Evolutionary conservation across 1,140 invertebrate species (phyloP), one percentile per base, ranked within the genome.

Genomic region (Rhagoletis pomonella): DNA sequence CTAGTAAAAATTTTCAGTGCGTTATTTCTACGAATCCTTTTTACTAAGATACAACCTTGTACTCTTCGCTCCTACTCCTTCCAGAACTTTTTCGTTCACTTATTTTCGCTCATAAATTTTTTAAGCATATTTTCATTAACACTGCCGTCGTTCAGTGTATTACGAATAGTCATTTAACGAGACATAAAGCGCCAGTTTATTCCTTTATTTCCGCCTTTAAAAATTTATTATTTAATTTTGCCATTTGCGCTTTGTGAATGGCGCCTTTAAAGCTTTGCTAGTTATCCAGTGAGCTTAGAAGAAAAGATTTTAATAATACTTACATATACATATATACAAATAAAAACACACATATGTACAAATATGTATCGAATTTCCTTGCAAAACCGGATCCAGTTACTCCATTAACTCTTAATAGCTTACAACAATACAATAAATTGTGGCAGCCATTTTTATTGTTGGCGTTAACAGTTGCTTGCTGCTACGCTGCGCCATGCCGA

Each of bases 401-500:
- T 17, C 67, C 67, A 73, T 73, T 73, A 44, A 73, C 67, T 73
- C 67, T 73, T 73, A 73, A 73, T 73, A 42, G 65, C 39, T 39
- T 73, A 17, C 67, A 73, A 73, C 65, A 67, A 47, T 73, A 73
- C 67, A 73, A 44, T 73, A 73, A 73, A 73, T 44, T 73, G 12
- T 17, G 44, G 17, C 42, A 73, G 67, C 67, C 67, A 73, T 73
- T 73, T 73, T 44, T 4, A 14, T 47, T 47, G 0, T 42, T 42
- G 42, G 14, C 67, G 4, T 5, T 14, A 12, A 65, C 19, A 65
- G 39, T 47, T 73, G 10, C 17, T 14, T 47, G 67, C 12, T 42
- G 3, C 44, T 55, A 55, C 50, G 10, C 29, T 29, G 29, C 29
- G 29, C 29, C 29, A 29, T 29, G 29, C 29, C 29, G 65, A 42